phyloP scores from a whole-genome alignment of 2,113 vertebrate species.

The Himantopus leucocephalus region DNA sequence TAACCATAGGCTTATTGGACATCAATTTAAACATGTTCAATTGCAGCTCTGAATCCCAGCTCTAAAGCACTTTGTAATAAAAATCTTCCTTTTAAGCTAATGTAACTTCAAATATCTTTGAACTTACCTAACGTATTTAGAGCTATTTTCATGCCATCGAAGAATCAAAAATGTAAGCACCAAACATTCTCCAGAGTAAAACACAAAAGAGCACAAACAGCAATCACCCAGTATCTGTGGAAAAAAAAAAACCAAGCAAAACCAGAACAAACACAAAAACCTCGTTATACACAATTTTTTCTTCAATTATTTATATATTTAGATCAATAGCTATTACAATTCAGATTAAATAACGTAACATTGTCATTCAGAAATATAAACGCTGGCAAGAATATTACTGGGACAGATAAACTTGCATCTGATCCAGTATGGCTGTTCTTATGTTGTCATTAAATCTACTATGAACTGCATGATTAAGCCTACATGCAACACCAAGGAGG shows the following conservation, averaged over 20 bases:
- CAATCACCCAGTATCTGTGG: constrained; percentile 83
- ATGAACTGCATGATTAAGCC: accelerated
- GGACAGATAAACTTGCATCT: background rate
- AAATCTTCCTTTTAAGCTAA: background rate
- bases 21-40: background rate
- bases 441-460: background rate
- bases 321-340: background rate
- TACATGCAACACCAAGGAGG: background rate
- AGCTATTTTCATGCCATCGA: constrained; percentile 79
- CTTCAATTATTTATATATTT: background rate
- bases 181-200: constrained; percentile 80
- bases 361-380: background rate
- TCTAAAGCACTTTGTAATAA: background rate
- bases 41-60: background rate
- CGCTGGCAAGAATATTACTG: background rate
- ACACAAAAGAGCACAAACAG: constrained; percentile 87
- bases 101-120: background rate
- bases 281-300: background rate
- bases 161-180: constrained; percentile 83
- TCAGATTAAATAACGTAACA: background rate
- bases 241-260: background rate
- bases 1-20: background rate
- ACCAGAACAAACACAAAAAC: background rate
- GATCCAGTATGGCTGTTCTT: background rate
- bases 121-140: constrained; percentile 74